A percentile compares a stretch with the other conserved stretches of the same genome.
Conservation (phyloP, 2,888 invertebrate species). For the Drosophila robusta region DNA sequence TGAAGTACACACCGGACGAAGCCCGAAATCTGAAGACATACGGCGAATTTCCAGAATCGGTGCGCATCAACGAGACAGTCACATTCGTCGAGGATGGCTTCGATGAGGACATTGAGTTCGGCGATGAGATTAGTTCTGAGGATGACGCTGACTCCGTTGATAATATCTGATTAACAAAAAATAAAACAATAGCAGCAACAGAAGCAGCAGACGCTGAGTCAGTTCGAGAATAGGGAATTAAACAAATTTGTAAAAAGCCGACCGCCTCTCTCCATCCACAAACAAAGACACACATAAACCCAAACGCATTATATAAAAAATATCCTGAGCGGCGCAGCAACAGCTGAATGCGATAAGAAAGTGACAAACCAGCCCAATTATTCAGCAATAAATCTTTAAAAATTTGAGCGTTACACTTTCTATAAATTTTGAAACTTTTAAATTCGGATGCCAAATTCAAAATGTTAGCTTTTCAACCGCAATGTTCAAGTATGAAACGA, state of each 20-base stretch:
- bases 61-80: constrained; percentile 98
- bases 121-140: constrained; percentile 96
- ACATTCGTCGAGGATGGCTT: constrained; percentile 97
- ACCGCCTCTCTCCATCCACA: constrained; percentile 23
- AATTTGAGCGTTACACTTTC: constrained; percentile 37
- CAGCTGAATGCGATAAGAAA: constrained; percentile 23
- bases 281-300: neutral
- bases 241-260: constrained; percentile 74
- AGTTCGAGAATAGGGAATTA: constrained; percentile 70
- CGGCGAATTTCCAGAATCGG: constrained; percentile 99
- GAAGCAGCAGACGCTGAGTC: constrained; percentile 50
- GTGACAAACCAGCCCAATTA: constrained; percentile 26
- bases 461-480: constrained; percentile 42
- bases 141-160: constrained; percentile 93
- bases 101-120: constrained; percentile 98
- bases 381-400: constrained; percentile 41
- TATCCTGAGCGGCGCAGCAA: constrained; percentile 24
- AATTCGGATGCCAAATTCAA: constrained; percentile 60
- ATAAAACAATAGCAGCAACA: constrained; percentile 35
- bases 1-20: constrained; percentile 99
- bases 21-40: constrained; percentile 99
- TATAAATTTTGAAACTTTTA: constrained; percentile 26
- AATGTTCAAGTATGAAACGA: constrained; percentile 40
- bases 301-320: neutral
- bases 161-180: constrained; percentile 86